phyloP scores from a whole-genome alignment of 92 coral and sea anemone species.

The Porites lobata region DNA sequence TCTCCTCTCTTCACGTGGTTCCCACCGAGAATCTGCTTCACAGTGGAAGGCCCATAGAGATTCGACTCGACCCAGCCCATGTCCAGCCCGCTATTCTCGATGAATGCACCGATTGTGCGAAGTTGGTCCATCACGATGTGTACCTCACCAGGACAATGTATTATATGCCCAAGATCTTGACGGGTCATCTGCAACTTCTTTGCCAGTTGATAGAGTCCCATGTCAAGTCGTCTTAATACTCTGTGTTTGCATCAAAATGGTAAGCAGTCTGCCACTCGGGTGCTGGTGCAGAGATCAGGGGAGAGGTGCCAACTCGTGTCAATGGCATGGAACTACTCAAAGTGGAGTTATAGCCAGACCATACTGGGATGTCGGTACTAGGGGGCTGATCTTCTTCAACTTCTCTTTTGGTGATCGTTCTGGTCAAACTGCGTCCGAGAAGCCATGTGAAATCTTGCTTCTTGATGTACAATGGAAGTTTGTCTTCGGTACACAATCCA shows the following conservation, averaged over 20 bases:
- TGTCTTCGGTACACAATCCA: conserved; percentile 49
- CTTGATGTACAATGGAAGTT: conserved; percentile 45
- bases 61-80: conserved; percentile 74
- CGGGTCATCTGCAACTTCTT: conserved; percentile 59
- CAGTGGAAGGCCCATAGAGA: conserved; percentile 67
- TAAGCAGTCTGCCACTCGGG: conserved; percentile 61
- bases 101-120: conserved; percentile 43
- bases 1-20: conserved; percentile 72
- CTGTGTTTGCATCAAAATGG: conserved; percentile 16
- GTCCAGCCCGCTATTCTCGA: conserved; percentile 64
- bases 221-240: conserved; percentile 48
- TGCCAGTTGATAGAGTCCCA: conserved; percentile 70
- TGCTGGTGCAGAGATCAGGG: conserved; percentile 46
- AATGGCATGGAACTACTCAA: conserved; percentile 16
- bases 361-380: conserved; percentile 38
- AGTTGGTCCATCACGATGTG: conserved; percentile 74
- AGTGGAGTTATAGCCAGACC: conserved; percentile 72
- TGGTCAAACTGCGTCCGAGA: conserved; percentile 59
- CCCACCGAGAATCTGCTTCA: conserved; percentile 71
- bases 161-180: conserved; percentile 40
- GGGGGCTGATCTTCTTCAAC: conserved; percentile 39
- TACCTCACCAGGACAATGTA: conserved; percentile 67
- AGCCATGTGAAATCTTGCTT: conserved; percentile 68
- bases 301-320: conserved; percentile 38
- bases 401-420: conserved; percentile 37